Percentiles rank a stretch among this genome's conserved stretches.
phyloP scores from a whole-genome alignment of 2,113 vertebrate genomes.

The Eupsittula cactorum region DNA sequence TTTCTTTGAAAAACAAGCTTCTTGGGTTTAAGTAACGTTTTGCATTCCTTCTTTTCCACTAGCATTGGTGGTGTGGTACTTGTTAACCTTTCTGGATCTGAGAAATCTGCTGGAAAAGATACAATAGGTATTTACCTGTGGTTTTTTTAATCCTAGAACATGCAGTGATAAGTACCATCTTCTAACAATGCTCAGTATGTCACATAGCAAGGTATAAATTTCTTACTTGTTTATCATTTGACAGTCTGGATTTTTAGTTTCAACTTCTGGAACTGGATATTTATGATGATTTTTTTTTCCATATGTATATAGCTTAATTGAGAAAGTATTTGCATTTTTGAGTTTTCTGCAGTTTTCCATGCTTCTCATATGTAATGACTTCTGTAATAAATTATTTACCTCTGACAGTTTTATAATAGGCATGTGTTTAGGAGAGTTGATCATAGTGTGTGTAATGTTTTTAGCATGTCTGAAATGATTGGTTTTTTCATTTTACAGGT shows the following conservation, averaged over 20 bases:
- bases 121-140: conserved; percentile 79
- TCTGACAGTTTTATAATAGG: neutral
- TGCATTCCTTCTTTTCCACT: conserved; percentile 42
- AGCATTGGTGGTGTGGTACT: conserved; percentile 93
- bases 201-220: neutral
- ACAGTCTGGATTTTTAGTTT: neutral
- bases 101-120: conserved; percentile 84
- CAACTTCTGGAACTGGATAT: neutral
- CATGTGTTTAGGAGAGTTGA: neutral
- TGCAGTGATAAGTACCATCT: neutral
- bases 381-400: neutral
- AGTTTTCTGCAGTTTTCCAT: neutral
- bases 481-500: conserved; percentile 71
- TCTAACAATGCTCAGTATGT: neutral
- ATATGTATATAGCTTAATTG: neutral
- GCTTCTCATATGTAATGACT: neutral
- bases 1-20: neutral
- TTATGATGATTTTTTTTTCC: neutral
- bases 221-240: neutral
- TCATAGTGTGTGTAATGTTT: neutral
- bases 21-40: neutral
- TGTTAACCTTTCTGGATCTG: conserved; percentile 91
- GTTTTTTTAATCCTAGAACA: neutral
- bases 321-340: neutral
- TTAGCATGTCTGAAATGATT: neutral